Base-by-base conservation (phyloP, 2,888 invertebrate genomes). In the Cheilosia variabilis region DNA sequence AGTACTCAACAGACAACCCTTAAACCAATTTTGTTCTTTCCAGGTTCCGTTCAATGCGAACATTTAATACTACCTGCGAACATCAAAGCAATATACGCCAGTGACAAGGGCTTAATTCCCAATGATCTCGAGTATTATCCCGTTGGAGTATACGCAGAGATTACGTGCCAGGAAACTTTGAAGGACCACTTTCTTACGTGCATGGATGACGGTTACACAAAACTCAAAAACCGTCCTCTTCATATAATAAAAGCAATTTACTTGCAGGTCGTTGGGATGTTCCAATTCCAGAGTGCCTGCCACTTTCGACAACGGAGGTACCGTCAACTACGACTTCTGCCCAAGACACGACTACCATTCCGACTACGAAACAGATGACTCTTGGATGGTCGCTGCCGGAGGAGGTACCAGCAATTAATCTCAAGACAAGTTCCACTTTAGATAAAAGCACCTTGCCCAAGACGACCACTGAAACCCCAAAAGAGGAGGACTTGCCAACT, bases 131-230 rank as follows among this genome's bases (percentile, higher is more conserved):
- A 75, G 5, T 87, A 87, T 6, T 88, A 88, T 88, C 88, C 89
- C 31, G 88, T 91, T 24, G 94, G 93, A 1, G 93, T 93, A 13
- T 93, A 93, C 89, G 90, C 94, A 52, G 93, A 93, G 88, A 93
- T 95, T 63, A 91, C 90, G 34, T 95, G 95, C 88, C 89, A 92
- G 5, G 92, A 93, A 1, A 92, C 92, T 50, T 90, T 90, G 66
- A 88, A 93, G 47, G 91, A 93, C 80, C 90, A 88, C 69, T 89
- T 93, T 27, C 88, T 94, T 41, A 93, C 93, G 4, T 95, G 95
- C 88, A 90, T 92, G 24, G 93, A 93, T 53, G 93, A 93, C 83
- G 95, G 95, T 87, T 13, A 15, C 9, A n/a, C 15, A 37, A 13
- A 13, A 5, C 13, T 27, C 10, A 17, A 4, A 37, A 37, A 37